A percentile compares a stretch with the other conserved stretches of the same genome.
These are phyloP conservation scores for Bombus waltoni DNA, from an alignment of 1,140 invertebrate species.

Conservation along the genomic window DNA sequence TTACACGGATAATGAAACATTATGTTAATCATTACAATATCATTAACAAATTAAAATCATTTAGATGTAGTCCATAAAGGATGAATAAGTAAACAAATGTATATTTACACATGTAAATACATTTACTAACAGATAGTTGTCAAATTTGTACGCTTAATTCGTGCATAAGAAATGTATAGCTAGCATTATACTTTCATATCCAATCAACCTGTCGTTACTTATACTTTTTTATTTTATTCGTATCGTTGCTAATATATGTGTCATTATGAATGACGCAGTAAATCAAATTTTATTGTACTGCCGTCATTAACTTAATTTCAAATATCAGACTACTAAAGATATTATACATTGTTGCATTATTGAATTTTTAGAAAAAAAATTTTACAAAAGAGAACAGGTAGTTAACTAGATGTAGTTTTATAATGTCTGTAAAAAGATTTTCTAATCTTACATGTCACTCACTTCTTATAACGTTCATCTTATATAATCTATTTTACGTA, in stretches of 20 bases:
- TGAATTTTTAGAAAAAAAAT: not conserved
- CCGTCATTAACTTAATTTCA: constrained; percentile 5
- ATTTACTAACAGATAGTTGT: constrained; percentile 64
- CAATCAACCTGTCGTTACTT: constrained; percentile 51
- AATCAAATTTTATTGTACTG: constrained; percentile 29
- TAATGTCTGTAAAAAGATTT: not conserved
- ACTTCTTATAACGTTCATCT: not conserved
- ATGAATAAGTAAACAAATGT: constrained; percentile 42
- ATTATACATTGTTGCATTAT: not conserved
- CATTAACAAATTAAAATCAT: constrained; percentile 68
- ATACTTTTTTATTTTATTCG: constrained; percentile 53
- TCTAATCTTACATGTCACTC: not conserved
- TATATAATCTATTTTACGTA: constrained; percentile 19
- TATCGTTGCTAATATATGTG: constrained; percentile 43
- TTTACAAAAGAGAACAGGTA: not conserved
- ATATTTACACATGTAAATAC: constrained; percentile 56
- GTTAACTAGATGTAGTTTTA: constrained; percentile 8
- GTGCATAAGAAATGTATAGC: constrained; percentile 59
- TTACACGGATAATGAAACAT: constrained; percentile 37
- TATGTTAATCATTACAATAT: constrained; percentile 57
- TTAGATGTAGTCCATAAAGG: constrained; percentile 51
- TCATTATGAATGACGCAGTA: constrained; percentile 25
- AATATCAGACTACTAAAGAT: not conserved
- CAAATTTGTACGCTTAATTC: constrained; percentile 56
- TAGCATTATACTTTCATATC: constrained; percentile 57